phyloP scores from a whole-genome alignment of 2,113 vertebrate genomes.

The Eudorcas thomsonii region DNA sequence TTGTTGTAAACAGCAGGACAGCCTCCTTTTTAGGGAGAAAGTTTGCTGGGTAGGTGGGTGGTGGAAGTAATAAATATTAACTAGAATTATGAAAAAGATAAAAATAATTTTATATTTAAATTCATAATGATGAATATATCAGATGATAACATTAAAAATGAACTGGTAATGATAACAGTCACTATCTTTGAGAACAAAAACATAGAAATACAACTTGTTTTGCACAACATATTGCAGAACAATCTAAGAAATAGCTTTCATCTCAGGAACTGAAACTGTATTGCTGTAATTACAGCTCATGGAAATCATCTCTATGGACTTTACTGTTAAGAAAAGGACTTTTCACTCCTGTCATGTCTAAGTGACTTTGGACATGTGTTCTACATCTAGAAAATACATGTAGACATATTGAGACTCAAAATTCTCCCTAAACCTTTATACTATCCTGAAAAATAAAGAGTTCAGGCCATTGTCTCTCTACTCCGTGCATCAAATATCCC shows the following conservation, averaged over 20 bases:
- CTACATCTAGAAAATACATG: background rate
- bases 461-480: background rate
- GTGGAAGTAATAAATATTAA: background rate
- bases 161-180: background rate
- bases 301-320: background rate
- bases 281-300: conserved; percentile 40
- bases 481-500: background rate
- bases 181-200: background rate
- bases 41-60: background rate
- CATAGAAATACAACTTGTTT: background rate
- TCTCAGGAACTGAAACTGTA: conserved; percentile 49
- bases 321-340: background rate
- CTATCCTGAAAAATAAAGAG: background rate
- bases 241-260: conserved; percentile 49
- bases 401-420: background rate
- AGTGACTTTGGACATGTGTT: background rate
- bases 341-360: conserved; percentile 17
- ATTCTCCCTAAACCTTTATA: background rate
- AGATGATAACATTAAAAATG: background rate
- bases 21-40: background rate
- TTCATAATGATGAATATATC: background rate
- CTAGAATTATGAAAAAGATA: background rate
- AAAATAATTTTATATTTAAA: background rate
- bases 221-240: background rate
- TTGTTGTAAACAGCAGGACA: background rate